Evolutionary conservation across 2,888 invertebrate genomes (phyloP).

Genomic region (Limnephilus marmoratus): DNA sequence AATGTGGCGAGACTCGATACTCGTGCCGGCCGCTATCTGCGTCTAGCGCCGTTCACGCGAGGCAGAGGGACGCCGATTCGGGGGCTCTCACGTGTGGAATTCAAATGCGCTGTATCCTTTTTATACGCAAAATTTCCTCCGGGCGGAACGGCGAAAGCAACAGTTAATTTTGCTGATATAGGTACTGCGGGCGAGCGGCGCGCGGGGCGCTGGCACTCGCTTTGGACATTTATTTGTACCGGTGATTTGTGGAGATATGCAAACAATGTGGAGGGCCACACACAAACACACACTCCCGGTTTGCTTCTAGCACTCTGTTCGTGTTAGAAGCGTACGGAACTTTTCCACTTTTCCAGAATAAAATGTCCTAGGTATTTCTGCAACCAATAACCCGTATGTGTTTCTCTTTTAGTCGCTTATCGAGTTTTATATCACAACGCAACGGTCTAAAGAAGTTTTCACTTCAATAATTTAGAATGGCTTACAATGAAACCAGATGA

Average conservation of each 20-base stretch:
- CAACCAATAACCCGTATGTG: background rate
- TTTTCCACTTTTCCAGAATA: background rate
- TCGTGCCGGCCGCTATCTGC: background rate
- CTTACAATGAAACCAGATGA: too few relatives aligned
- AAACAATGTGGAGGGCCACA: slow-evolving; percentile 7
- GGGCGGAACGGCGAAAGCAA: slow-evolving; percentile 26
- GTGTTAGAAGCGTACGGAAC: background rate
- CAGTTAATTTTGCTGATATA: slow-evolving; percentile 19
- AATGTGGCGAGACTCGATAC: background rate
- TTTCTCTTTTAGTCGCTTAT: too few relatives aligned
- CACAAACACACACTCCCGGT: background rate
- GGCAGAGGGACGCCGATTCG: background rate
- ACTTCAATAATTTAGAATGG: too few relatives aligned
- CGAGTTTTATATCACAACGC: too few relatives aligned
- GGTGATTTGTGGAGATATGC: slow-evolving; percentile 41
- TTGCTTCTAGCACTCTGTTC: background rate
- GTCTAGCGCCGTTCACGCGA: background rate
- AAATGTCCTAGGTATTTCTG: background rate
- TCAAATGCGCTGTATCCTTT: slow-evolving; percentile 37
- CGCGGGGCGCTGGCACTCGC: slow-evolving; percentile 3
- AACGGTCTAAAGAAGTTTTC: too few relatives aligned
- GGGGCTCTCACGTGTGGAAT: slow-evolving; percentile 36
- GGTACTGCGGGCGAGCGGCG: background rate
- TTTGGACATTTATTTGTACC: slow-evolving; percentile 36
- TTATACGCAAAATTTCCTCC: slow-evolving; percentile 34